A percentile compares a stretch with the other conserved stretches of the same genome.
Conservation (phyloP, 1,140 invertebrate species). For the Drosophila repletoides region DNA sequence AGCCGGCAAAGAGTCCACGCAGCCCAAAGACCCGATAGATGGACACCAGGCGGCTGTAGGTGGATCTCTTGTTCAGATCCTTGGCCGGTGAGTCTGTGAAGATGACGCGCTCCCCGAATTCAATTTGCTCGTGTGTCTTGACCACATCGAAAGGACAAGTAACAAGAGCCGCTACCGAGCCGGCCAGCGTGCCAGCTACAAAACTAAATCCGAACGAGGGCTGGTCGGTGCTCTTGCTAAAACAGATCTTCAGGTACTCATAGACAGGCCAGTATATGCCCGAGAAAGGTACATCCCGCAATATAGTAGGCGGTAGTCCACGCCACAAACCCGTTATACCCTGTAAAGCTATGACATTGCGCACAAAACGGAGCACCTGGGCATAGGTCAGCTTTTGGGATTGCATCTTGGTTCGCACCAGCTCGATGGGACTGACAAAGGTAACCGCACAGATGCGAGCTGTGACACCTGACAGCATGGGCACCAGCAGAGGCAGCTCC, state of each 20-base stretch:
- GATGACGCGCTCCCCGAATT: slow-evolving; percentile 93
- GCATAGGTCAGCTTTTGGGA: slow-evolving; percentile 93
- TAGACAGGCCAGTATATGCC: slow-evolving; percentile 97
- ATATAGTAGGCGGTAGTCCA: slow-evolving; percentile 94
- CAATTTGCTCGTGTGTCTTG: slow-evolving; percentile 98
- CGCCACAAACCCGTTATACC: slow-evolving; percentile 93
- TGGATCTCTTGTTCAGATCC: slow-evolving; percentile 58
- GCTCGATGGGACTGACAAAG: slow-evolving; percentile 96
- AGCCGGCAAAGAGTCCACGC: slow-evolving; percentile 90
- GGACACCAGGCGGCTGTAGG: slow-evolving; percentile 83
- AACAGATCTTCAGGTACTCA: slow-evolving; percentile 90
- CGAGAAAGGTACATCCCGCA: slow-evolving; percentile 98
- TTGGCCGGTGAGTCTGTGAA: slow-evolving; percentile 85
- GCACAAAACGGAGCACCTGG: slow-evolving; percentile 84
- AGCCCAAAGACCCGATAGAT: slow-evolving; percentile 89
- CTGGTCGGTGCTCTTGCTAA: slow-evolving; percentile 84
- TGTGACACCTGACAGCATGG: slow-evolving; percentile 89
- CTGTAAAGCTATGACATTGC: slow-evolving; percentile 87
- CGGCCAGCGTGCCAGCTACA: slow-evolving; percentile 91
- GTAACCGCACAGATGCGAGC: slow-evolving; percentile 93
- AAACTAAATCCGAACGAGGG: slow-evolving; percentile 92
- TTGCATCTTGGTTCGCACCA: slow-evolving; percentile 99
- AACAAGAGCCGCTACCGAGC: slow-evolving; percentile 93
- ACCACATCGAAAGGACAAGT: slow-evolving; percentile 99
- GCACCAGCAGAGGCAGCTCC: slow-evolving; percentile 87